Evolutionary conservation across 2,113 vertebrate genomes (phyloP).

Genomic region (Malaclemys terrapin): DNA sequence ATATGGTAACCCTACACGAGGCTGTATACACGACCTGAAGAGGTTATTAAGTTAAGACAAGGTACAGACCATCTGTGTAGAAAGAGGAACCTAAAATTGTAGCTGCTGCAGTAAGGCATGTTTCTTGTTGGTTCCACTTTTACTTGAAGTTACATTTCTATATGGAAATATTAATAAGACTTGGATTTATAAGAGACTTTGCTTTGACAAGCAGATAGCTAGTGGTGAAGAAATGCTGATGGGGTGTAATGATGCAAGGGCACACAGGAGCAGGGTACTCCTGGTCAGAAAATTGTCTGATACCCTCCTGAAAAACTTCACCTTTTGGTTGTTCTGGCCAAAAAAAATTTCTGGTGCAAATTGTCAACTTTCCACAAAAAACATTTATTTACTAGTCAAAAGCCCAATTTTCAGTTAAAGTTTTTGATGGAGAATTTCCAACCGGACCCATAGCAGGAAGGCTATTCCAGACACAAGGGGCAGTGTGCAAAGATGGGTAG

Average conservation of each 20-base stretch:
- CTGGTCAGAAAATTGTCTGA: neutral
- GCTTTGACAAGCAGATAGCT: neutral
- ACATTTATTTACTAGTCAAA: neutral
- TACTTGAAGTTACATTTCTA: constrained; percentile 6
- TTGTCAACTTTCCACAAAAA: neutral
- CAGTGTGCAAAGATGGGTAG: neutral
- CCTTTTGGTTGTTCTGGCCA: neutral
- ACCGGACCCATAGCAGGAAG: neutral
- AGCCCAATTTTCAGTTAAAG: neutral
- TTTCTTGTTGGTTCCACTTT: neutral
- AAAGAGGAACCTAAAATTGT: neutral
- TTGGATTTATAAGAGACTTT: neutral
- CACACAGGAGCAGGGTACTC: neutral
- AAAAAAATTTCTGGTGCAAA: neutral
- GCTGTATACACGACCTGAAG: neutral
- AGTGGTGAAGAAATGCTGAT: accelerated
- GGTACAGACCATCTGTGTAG: neutral
- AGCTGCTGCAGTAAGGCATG: neutral
- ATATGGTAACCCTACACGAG: neutral
- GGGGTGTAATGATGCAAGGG: constrained; percentile 1
- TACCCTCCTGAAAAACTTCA: neutral
- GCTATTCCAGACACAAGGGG: neutral
- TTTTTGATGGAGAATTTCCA: neutral
- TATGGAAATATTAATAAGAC: neutral
- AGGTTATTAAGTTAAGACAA: neutral